phyloP scores from a whole-genome alignment of 1,140 invertebrate species.

The Microplitis mediator region DNA sequence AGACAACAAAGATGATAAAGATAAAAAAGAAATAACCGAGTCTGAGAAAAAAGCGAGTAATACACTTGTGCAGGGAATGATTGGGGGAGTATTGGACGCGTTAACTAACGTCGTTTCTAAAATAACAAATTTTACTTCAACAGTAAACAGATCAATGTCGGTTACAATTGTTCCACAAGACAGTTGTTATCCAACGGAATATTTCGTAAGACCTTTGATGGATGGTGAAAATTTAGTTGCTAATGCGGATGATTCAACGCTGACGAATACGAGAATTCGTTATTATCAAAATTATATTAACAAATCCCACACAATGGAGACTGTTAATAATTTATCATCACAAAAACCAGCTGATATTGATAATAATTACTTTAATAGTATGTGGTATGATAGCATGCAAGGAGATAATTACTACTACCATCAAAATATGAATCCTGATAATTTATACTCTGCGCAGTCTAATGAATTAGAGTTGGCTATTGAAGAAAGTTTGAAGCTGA shows the following conservation, averaged over 20 bases:
- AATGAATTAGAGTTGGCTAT: conserved; percentile 15
- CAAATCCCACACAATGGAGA: too few species aligned
- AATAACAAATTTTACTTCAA: conserved; percentile 35
- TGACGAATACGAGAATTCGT: background rate
- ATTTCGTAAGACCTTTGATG: conserved; percentile 37
- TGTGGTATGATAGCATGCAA: too few species aligned
- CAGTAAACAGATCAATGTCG: conserved; percentile 39
- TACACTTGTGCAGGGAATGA: conserved; percentile 31
- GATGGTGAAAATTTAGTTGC: conserved; percentile 13
- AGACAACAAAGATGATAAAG: conserved; percentile 20
- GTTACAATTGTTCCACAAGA: conserved; percentile 45
- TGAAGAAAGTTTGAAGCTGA: background rate
- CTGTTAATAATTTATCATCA: background rate
- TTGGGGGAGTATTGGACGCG: conserved; percentile 23
- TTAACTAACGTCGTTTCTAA: conserved; percentile 34
- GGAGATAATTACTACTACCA: too few species aligned
- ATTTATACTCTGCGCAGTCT: too few species aligned
- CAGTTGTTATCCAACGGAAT: conserved; percentile 33
- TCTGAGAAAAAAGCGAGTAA: conserved; percentile 32
- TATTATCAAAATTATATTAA: background rate
- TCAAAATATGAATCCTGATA: too few species aligned
- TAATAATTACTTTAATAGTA: background rate
- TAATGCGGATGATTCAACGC: conserved; percentile 20
- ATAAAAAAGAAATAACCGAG: background rate
- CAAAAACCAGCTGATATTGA: background rate